phyloP scores from a whole-genome alignment of 2,888 invertebrate genomes.

The Stramonita haemastoma region DNA sequence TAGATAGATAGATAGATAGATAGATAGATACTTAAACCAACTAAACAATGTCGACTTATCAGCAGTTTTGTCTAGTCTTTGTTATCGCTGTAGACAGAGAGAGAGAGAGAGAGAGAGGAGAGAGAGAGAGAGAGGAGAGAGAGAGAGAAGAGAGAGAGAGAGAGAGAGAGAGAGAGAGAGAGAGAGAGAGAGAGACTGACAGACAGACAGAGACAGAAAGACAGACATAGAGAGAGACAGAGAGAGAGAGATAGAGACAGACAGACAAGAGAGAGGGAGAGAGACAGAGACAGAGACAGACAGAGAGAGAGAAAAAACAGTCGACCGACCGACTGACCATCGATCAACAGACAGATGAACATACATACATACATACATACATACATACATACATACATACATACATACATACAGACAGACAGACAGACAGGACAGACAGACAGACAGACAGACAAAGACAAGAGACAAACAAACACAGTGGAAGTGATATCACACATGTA shows the following conservation, averaged over 20 bases:
- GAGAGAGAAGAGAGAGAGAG: not conserved
- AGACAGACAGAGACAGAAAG: slow-evolving; percentile 16
- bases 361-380: not conserved
- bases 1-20: no score
- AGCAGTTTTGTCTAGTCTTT: no score
- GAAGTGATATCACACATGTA: no score
- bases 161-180: not conserved
- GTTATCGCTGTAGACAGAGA: not conserved
- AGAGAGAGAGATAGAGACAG: not conserved
- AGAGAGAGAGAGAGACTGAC: slow-evolving; percentile 19
- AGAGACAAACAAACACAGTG: no score
- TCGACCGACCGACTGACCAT: no score
- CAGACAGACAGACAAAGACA: no score
- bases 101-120: not conserved
- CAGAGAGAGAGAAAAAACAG: not conserved
- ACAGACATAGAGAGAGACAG: not conserved
- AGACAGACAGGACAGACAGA: not conserved
- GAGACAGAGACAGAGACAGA: not conserved
- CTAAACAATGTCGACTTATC: no score
- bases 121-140: not conserved
- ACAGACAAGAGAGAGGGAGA: not conserved
- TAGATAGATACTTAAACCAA: no score
- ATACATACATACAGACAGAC: not conserved
- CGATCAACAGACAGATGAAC: not conserved
- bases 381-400: not conserved